These are phyloP conservation scores for Hippocampus zosterae DNA, from an alignment of 2,113 vertebrate genomes.

Conservation along the genomic window DNA sequence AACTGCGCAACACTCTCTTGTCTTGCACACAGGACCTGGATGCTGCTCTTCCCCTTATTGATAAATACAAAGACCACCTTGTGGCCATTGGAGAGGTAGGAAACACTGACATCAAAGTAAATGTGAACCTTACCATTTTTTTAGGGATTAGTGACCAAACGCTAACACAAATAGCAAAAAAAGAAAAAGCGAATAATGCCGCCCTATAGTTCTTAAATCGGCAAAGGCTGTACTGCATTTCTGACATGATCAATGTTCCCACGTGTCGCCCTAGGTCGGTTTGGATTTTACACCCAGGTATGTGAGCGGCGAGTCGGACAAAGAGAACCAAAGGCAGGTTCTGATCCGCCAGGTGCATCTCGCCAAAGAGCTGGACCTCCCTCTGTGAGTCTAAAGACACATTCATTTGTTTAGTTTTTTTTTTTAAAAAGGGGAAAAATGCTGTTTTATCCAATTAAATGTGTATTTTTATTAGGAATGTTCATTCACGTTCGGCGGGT, in stretches of 20 bases:
- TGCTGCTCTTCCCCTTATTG: slow-evolving; percentile 83
- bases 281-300: slow-evolving; percentile 93
- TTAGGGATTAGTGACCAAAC: too few species aligned
- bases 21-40: slow-evolving; percentile 80
- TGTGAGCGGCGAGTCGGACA: slow-evolving; percentile 77
- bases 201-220: too few species aligned
- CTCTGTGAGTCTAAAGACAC: slow-evolving; percentile 78
- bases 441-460: not conserved
- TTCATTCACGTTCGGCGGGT: slow-evolving; percentile 95
- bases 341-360: slow-evolving; percentile 84
- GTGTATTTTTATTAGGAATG: slow-evolving; percentile 77
- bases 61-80: slow-evolving; percentile 83
- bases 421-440: too few species aligned
- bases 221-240: not conserved
- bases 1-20: slow-evolving; percentile 1
- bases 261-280: slow-evolving; percentile 78
- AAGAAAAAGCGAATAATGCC: too few species aligned
- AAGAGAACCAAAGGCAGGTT: slow-evolving; percentile 86
- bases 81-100: slow-evolving; percentile 89
- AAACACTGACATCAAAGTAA: slow-evolving; percentile 5
- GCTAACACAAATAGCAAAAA: too few species aligned
- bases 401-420: not conserved
- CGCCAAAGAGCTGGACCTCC: slow-evolving; percentile 85
- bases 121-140: not conserved
- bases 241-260: not conserved